Evolutionary conservation across 1,140 invertebrate genomes (phyloP), one percentile per base, ranked within the genome.

Genomic region (Drosophila albomicans): DNA sequence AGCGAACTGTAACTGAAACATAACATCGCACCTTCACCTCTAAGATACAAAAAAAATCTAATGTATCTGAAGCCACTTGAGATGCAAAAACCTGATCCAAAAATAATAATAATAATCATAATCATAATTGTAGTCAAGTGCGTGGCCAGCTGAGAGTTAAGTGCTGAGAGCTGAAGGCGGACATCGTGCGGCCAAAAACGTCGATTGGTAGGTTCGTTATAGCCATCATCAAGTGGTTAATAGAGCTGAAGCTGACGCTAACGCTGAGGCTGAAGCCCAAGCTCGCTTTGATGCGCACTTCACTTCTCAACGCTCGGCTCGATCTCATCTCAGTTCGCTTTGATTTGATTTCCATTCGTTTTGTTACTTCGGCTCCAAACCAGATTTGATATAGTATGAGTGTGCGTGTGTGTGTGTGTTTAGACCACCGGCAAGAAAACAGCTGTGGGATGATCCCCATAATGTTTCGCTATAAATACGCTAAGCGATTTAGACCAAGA

Each of bases 141-240:
- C 64, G 57, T 75, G 16, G 45, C 62, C 65, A 62, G 64, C 49
- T 16, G 52, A 68, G 46, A 61, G 58, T 45, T 13, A 8, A 16
- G 35, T 51, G 52, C 59, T 38, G n/a, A 20, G 43, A 61, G 48
- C 59, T 48, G 82, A 66, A 82, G 77, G 77, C 77, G 78, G 63
- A 72, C 76, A 49, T 59, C 41, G 57, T 57, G 61, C 69, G 58
- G 38, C 16, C 32, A 35, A 54, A 62, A 32, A 20, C 38, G 28
- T 46, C 48, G 32, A 13, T 13, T 57, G 28, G 3, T 41, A 46
- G 59, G 58, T 51, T 56, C 66, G 63, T 67, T 61, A 59, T 63
- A 54, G 69, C 45, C 67, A 82, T 48, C 41, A 62, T 73, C 63
- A 81, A 90, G 82, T 91, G 87, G 80, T 77, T 82, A 80, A 80